Conservation (phyloP, 2,113 vertebrate species). For the Cervus canadensis region DNA sequence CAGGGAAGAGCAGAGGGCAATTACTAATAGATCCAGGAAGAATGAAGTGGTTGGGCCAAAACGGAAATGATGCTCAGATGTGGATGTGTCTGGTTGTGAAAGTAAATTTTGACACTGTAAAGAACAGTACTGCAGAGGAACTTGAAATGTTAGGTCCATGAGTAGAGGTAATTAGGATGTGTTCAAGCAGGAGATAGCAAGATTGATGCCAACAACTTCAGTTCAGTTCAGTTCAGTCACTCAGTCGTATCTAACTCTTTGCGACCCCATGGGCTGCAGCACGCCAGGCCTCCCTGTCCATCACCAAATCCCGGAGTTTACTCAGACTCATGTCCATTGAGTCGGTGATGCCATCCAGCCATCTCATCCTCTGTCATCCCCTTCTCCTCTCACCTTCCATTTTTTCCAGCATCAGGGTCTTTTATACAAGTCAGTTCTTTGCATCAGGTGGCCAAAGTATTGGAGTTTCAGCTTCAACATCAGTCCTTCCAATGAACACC, state of each 20-base stretch:
- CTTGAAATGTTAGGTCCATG: neutral
- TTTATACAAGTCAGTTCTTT: neutral
- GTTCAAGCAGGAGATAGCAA: neutral
- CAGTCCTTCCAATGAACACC: neutral
- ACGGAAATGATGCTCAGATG: neutral
- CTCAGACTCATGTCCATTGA: neutral
- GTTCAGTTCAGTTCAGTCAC: neutral
- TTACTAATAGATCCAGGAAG: neutral
- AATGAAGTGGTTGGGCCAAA: neutral
- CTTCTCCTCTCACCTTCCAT: neutral
- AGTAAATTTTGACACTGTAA: neutral
- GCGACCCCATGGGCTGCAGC: neutral
- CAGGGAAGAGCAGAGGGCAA: neutral
- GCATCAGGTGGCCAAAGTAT: neutral
- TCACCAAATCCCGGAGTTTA: neutral
- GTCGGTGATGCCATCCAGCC: neutral
- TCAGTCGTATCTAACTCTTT: neutral
- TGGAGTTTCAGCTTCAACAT: neutral
- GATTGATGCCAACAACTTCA: neutral
- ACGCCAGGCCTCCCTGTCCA: neutral
- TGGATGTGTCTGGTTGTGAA: neutral
- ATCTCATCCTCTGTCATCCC: neutral
- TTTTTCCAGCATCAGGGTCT: neutral
- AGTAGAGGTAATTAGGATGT: neutral
- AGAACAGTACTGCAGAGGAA: neutral